A percentile compares a stretch with the other conserved stretches of the same genome.
Evolutionary conservation across 2,797 vertebrate species (phyloP).

Genomic region (Falco rusticolus): DNA sequence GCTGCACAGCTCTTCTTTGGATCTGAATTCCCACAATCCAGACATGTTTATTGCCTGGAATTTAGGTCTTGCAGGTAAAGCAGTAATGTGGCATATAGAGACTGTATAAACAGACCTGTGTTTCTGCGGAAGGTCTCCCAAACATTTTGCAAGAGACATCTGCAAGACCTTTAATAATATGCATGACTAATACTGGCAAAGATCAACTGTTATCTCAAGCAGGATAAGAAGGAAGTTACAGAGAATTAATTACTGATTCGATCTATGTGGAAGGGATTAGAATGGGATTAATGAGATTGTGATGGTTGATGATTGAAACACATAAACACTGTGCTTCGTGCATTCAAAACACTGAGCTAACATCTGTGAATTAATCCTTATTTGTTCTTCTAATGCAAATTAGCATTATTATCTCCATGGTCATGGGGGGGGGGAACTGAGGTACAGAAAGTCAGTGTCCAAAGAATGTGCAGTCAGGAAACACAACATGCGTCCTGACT

Average conservation of each 20-base stretch:
- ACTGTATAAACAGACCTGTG: not conserved
- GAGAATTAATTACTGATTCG: not conserved
- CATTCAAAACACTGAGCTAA: not conserved
- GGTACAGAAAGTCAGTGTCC: not conserved
- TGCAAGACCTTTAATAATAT: not conserved
- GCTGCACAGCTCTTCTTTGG: not conserved
- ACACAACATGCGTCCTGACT: not conserved
- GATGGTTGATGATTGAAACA: not conserved
- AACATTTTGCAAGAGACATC: conserved; percentile 1
- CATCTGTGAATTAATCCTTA: conserved; percentile 29
- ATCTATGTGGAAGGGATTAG: not conserved
- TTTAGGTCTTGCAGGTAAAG: not conserved
- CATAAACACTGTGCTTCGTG: not conserved
- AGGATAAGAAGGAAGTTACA: not conserved
- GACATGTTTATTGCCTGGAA: not conserved
- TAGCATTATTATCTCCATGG: not conserved
- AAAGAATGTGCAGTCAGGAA: not conserved
- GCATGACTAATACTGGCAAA: conserved; percentile 33
- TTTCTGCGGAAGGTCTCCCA: not conserved
- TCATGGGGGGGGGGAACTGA: not conserved
- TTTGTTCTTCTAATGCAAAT: conserved; percentile 2
- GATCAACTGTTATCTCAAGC: not conserved
- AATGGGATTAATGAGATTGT: conserved; percentile 20
- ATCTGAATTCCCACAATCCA: not conserved
- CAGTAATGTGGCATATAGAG: not conserved